A percentile compares a stretch with the other conserved stretches of the same genome.
Conservation (phyloP, 2,113 vertebrate genomes). For the Gasterosteus nipponicus region DNA sequence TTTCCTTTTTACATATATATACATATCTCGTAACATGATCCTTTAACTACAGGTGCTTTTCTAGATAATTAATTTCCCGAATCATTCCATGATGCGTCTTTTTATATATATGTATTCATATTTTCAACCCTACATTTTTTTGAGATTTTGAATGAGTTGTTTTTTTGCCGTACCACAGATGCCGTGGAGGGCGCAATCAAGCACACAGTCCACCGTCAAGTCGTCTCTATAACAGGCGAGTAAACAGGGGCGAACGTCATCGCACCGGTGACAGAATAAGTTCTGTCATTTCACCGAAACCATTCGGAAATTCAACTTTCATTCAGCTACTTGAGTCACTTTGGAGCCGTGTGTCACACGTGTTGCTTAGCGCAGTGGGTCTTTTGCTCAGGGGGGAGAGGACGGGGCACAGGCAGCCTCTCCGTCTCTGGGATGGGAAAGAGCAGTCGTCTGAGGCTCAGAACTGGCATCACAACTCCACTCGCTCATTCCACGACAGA, state of each 20-base stretch:
- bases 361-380: slow-evolving; percentile 21
- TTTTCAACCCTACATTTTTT: slow-evolving; percentile 1
- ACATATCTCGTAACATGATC: not conserved
- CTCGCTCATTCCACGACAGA: slow-evolving; percentile 76
- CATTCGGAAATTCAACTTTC: not conserved
- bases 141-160: slow-evolving; percentile 7
- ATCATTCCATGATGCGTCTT: not conserved
- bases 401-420: slow-evolving; percentile 80
- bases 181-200: slow-evolving; percentile 83
- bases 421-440: slow-evolving; percentile 84
- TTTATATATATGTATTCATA: not conserved
- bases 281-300: not conserved
- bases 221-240: slow-evolving; percentile 84
- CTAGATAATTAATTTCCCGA: not conserved
- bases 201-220: slow-evolving; percentile 75
- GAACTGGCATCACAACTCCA: slow-evolving; percentile 81
- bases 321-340: not conserved
- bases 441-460: slow-evolving; percentile 85
- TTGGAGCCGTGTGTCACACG: not conserved
- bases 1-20: no score
- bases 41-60: not conserved
- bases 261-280: not conserved
- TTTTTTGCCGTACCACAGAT: slow-evolving; percentile 68
- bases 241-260: not conserved
- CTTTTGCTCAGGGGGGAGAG: slow-evolving; percentile 76